A percentile compares a stretch with the other conserved stretches of the same genome.
Conservation (phyloP, 2,113 vertebrate genomes). For the Columbina picui region DNA sequence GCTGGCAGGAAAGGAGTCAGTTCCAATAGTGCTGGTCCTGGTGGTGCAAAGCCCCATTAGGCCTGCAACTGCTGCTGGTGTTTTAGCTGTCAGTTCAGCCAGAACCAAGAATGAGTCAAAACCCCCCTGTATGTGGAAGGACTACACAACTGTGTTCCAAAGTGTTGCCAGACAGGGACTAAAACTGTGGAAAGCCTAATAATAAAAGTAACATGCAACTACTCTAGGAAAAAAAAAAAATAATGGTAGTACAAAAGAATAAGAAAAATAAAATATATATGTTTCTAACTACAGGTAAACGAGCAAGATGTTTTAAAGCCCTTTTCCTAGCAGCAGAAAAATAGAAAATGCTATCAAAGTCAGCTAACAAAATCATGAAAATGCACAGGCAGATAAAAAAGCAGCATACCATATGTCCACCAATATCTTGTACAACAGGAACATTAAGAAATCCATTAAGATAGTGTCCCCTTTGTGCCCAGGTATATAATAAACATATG, state of each 20-base stretch:
- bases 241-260: not conserved
- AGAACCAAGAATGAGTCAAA: not conserved
- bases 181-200: not conserved
- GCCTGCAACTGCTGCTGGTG: not conserved
- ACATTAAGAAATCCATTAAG: conserved; percentile 55
- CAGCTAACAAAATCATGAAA: not conserved
- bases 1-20: not conserved
- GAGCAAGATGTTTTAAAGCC: not conserved
- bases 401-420: conserved; percentile 55
- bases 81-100: not conserved
- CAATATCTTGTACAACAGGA: not conserved
- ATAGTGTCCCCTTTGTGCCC: not conserved
- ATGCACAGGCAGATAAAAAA: not conserved
- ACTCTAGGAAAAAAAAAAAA: not conserved
- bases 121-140: not conserved
- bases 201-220: not conserved
- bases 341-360: conserved; percentile 6
- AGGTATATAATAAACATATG: conserved; percentile 52
- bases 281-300: not conserved
- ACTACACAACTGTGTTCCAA: not conserved
- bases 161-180: not conserved
- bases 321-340: not conserved
- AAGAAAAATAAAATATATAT: not conserved
- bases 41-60: not conserved
- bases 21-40: not conserved